phyloP scores from a whole-genome alignment of 2,888 invertebrate genomes.

The Resseliella maxima region DNA sequence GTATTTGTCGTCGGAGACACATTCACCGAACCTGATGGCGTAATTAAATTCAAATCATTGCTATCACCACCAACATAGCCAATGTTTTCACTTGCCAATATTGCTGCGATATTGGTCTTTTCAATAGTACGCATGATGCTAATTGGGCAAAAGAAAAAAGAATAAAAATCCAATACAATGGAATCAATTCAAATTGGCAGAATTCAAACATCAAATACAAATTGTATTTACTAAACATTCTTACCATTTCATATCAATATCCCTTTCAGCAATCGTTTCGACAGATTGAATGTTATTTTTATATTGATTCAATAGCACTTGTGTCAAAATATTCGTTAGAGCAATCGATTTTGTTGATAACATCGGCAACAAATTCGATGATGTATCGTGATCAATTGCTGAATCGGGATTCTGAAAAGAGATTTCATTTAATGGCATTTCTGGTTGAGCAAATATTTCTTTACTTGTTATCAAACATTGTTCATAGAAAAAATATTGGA shows the following conservation, averaged over 20 bases:
- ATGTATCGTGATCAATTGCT: conserved; percentile 59
- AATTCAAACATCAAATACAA: no score
- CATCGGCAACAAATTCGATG: conserved; percentile 59
- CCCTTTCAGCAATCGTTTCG: neutral
- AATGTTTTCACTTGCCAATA: neutral
- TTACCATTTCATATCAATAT: neutral
- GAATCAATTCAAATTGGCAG: neutral
- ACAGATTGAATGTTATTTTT: neutral
- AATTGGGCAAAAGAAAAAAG: neutral
- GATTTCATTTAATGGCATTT: neutral
- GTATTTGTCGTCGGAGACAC: neutral
- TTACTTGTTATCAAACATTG: no score
- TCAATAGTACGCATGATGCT: conserved; percentile 32
- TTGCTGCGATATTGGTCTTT: neutral
- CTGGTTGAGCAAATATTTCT: no score
- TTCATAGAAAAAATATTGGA: no score
- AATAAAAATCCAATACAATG: no score
- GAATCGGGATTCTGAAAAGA: neutral
- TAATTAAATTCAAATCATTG: conserved; percentile 21
- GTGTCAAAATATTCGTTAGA: neutral
- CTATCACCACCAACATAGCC: neutral
- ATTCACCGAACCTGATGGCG: conserved; percentile 23
- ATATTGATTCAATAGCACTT: conserved; percentile 35
- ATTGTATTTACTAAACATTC: no score
- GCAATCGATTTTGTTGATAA: conserved; percentile 58